phyloP scores from a whole-genome alignment of 2,888 invertebrate genomes.

The Vannuccia rotundouncinata region DNA sequence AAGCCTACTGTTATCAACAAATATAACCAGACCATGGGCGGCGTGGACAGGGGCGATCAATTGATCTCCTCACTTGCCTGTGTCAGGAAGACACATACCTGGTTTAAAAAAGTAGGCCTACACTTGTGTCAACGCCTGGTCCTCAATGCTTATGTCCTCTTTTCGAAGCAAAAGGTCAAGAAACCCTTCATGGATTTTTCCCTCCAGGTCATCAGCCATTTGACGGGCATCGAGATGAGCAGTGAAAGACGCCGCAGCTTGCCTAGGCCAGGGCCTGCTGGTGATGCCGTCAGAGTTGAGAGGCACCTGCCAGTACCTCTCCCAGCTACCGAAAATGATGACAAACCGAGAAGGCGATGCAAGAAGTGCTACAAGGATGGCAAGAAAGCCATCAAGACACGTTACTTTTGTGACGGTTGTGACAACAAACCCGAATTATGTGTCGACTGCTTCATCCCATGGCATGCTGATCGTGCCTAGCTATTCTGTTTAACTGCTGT shows the following conservation, averaged over 20 bases:
- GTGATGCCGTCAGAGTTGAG: slow-evolving; percentile 29
- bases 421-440: slow-evolving; percentile 26
- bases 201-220: slow-evolving; percentile 28
- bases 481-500: slow-evolving; percentile 26
- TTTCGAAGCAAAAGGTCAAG: slow-evolving; percentile 25
- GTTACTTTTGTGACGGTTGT: slow-evolving; percentile 26
- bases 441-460: slow-evolving; percentile 26
- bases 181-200: slow-evolving; percentile 29
- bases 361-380: slow-evolving; percentile 26
- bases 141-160: slow-evolving; percentile 22
- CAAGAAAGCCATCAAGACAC: slow-evolving; percentile 26
- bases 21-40: slow-evolving; percentile 30
- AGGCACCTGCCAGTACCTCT: slow-evolving; percentile 27
- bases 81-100: slow-evolving; percentile 30
- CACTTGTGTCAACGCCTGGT: slow-evolving; percentile 31
- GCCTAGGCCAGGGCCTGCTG: slow-evolving; percentile 28
- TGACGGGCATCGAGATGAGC: slow-evolving; percentile 23
- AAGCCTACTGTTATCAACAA: slow-evolving; percentile 28
- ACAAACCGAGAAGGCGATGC: slow-evolving; percentile 28
- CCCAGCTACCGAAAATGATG: slow-evolving; percentile 19
- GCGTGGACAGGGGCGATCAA: slow-evolving; percentile 27
- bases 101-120: slow-evolving; percentile 32
- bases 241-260: slow-evolving; percentile 30
- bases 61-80: slow-evolving; percentile 28
- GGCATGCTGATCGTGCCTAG: slow-evolving; percentile 26